A percentile compares a stretch with the other conserved stretches of the same genome.
phyloP scores from a whole-genome alignment of 2,797 vertebrate species.

The Picus viridis region DNA sequence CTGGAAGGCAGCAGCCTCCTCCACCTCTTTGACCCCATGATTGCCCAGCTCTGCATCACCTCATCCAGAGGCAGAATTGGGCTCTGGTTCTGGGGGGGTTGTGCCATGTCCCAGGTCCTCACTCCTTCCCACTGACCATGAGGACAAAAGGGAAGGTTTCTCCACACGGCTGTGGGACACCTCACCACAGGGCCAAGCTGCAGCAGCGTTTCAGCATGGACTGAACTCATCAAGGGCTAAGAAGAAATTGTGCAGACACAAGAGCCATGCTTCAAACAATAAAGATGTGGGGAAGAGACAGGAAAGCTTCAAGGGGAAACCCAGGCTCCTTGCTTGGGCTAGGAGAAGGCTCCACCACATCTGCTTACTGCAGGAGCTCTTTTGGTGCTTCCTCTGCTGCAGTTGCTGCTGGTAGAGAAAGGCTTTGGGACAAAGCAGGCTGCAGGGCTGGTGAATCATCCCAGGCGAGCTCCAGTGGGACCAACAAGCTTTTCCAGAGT shows the following conservation, averaged over 20 bases:
- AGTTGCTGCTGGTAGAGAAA: neutral
- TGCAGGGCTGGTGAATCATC: neutral
- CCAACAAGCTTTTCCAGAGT: neutral
- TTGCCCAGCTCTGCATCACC: neutral
- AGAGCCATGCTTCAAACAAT: neutral
- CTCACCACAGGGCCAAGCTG: rapidly evolving
- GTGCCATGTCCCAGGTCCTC: rapidly evolving
- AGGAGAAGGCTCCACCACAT: neutral
- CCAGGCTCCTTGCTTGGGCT: neutral
- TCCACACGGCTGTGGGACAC: rapidly evolving
- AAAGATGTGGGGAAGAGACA: neutral
- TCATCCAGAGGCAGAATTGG: neutral
- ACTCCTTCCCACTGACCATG: neutral
- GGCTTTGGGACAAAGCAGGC: neutral
- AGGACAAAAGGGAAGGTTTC: neutral
- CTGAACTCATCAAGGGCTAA: neutral
- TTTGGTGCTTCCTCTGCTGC: neutral
- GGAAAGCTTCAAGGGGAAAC: slow-evolving; percentile 1
- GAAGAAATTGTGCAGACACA: neutral
- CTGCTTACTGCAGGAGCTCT: neutral
- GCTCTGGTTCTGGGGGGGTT: neutral
- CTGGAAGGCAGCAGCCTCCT: neutral
- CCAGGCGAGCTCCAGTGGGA: rapidly evolving
- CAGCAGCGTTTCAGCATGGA: neutral
- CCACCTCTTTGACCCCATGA: neutral